A percentile compares a stretch with the other conserved stretches of the same genome.
Conservation (phyloP, 1,140 invertebrate species). For the Eupristina koningsbergeri region DNA sequence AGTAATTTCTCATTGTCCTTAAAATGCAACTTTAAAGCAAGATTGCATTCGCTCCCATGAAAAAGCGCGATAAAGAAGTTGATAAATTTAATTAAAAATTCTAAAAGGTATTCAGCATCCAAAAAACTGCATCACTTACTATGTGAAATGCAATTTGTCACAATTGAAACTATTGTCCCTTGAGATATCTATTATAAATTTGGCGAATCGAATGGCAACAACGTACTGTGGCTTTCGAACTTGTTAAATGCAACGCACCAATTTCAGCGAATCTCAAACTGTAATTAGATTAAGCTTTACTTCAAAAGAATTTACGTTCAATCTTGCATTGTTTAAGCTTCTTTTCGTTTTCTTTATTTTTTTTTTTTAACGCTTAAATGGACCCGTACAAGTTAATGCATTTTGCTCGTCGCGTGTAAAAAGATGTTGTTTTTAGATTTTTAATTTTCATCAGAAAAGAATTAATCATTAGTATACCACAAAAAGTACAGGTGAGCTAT, state of each 20-base stretch:
- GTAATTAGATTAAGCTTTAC: conserved; percentile 44
- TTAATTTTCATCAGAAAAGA: background rate
- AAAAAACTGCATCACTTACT: background rate
- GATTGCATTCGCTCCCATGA: background rate
- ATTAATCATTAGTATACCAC: background rate
- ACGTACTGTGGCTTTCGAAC: conserved; percentile 9
- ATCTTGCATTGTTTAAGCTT: conserved; percentile 6
- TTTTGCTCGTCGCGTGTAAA: background rate
- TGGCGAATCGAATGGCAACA: conserved; percentile 18
- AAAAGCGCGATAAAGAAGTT: background rate
- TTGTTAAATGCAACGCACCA: conserved; percentile 43
- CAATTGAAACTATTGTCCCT: conserved; percentile 43
- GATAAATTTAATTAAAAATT: background rate
- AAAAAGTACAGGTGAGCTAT: too few relatives aligned
- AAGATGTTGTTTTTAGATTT: background rate
- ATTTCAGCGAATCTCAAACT: conserved; percentile 22
- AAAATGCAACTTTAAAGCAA: background rate
- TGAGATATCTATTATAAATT: conserved; percentile 17
- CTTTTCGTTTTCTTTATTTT: background rate
- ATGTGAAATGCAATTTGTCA: conserved; percentile 32
- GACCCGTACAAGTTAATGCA: background rate
- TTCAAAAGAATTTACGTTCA: conserved; percentile 41
- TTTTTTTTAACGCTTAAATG: background rate
- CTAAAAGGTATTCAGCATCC: background rate
- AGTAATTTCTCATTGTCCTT: background rate